phyloP scores from a whole-genome alignment of 2,113 vertebrate species.

The Coryphaenoides rupestris region DNA sequence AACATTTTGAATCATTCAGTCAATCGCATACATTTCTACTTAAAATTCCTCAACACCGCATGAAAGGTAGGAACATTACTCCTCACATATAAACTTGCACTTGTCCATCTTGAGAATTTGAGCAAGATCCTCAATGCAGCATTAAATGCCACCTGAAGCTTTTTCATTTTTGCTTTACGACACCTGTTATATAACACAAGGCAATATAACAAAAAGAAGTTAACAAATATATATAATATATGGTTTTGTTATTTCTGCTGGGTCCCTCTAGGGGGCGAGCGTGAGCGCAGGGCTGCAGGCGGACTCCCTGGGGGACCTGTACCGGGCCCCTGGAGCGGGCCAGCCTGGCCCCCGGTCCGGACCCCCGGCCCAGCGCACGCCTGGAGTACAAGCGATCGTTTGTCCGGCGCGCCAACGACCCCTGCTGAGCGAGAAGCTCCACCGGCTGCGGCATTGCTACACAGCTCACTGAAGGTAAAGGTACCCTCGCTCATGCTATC shows the following conservation, averaged over 20 bases:
- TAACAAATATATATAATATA: too few species aligned
- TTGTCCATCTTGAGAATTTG: too few species aligned
- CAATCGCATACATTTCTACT: too few species aligned
- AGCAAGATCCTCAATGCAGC: too few species aligned
- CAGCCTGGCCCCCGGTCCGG: conserved; percentile 85
- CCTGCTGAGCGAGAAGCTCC: conserved; percentile 94
- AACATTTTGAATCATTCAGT: too few species aligned
- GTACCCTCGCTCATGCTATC: background rate
- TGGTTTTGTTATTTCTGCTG: background rate
- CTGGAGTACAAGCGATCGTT: conserved; percentile 95
- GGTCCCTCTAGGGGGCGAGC: conserved; percentile 43
- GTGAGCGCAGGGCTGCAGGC: conserved; percentile 80
- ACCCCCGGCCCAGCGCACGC: conserved; percentile 83
- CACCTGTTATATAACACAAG: too few species aligned
- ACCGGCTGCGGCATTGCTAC: conserved; percentile 91
- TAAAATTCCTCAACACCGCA: too few species aligned
- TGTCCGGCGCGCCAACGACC: conserved; percentile 90
- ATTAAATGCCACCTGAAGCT: too few species aligned
- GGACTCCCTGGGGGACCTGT: conserved; percentile 93
- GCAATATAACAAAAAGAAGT: too few species aligned
- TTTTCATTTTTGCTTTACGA: too few species aligned
- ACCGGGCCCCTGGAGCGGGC: conserved; percentile 91
- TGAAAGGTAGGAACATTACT: too few species aligned
- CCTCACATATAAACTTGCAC: too few species aligned
- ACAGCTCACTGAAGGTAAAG: conserved; percentile 94